Evolutionary conservation across 1,140 invertebrate species (phyloP).

Genomic region (Venturia canescens): DNA sequence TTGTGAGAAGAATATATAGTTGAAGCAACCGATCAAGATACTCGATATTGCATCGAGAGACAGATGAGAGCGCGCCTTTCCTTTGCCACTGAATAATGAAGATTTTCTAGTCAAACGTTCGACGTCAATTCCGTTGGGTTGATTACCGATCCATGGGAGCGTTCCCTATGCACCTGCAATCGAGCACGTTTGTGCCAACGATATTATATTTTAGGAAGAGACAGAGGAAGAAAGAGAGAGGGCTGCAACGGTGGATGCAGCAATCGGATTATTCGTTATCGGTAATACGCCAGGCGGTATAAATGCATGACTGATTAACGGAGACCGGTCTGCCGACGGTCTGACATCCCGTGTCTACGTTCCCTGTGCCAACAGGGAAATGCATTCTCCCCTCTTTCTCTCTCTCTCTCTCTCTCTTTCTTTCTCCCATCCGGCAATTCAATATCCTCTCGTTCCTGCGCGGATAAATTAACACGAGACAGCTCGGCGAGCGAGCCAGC

Average conservation of each 20-base stretch:
- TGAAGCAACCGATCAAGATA: not conserved
- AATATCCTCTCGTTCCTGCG: conserved; percentile 34
- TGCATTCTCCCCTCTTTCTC: not conserved
- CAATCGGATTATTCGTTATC: conserved; percentile 44
- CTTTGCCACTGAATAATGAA: conserved; percentile 31
- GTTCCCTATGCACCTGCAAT: conserved; percentile 14
- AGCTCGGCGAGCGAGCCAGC: conserved; percentile 27
- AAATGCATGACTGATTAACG: conserved; percentile 46
- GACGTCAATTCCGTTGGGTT: conserved; percentile 17
- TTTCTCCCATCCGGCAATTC: conserved; percentile 12
- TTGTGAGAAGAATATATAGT: not conserved
- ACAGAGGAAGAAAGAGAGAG: conserved; percentile 20
- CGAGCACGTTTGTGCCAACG: not conserved
- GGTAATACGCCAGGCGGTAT: conserved; percentile 41
- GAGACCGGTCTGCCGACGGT: conserved; percentile 36
- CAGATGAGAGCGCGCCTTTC: not conserved
- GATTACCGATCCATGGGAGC: not conserved
- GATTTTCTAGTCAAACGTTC: conserved; percentile 31
- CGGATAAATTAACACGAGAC: conserved; percentile 27
- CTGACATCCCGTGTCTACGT: conserved; percentile 40
- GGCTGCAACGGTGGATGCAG: conserved; percentile 32
- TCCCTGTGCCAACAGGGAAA: conserved; percentile 22
- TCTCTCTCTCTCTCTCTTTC: not conserved
- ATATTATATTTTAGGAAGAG: conserved; percentile 19
- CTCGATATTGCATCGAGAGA: conserved; percentile 28